Base-by-base conservation (phyloP, 2,888 invertebrate species). In the Brassicogethes aeneus region DNA sequence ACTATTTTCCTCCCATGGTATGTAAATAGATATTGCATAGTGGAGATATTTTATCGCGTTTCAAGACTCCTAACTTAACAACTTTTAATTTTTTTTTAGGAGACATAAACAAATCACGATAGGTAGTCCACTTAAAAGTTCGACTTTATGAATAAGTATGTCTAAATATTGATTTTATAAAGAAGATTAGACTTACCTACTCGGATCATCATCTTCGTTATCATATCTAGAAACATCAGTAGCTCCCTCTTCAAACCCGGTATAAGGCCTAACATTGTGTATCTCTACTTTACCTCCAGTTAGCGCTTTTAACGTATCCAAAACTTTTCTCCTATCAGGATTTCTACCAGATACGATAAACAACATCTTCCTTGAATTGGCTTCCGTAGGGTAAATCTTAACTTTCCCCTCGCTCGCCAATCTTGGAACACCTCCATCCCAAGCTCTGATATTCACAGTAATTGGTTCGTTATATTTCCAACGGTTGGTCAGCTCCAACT, bases 361-460 rank as follows among this genome's bases (percentile, higher is more conserved):
- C 13, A 82, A 79, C 69, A 91, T 83, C 29, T 82, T 82, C 42
- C 85, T 74, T 3, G 82, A 81, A 44, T 80, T 78, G 51, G 80
- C 80, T 56, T 81, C 90, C 47, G 85, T 83, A 37, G 85, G 85
- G 67, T 82, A 85, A 42, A 91, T 74, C 54, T 82, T 79, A 3
- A 93, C 80, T 42, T 77, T 77, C 10, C 85, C 80, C 23, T 80
- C 80, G 13, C 82, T 79, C 49, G 74, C 83, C 42, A 82, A 70
- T 59, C 83, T 82, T 2, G 92, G 92, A 1, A 86, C 77, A 1
- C 92, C 91, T 46, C 87, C 74, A 68, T 92, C 92, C 60, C 86
- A 88, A 2, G 89, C 91, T 59, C 87, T 74, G 10, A 85, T 79
- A 39, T 76, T 82, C 3, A 90, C 65, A n/a, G 77, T 72, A 50